Base-by-base conservation (phyloP, 2,888 invertebrate genomes). In the Cecidostiba fungosa region DNA sequence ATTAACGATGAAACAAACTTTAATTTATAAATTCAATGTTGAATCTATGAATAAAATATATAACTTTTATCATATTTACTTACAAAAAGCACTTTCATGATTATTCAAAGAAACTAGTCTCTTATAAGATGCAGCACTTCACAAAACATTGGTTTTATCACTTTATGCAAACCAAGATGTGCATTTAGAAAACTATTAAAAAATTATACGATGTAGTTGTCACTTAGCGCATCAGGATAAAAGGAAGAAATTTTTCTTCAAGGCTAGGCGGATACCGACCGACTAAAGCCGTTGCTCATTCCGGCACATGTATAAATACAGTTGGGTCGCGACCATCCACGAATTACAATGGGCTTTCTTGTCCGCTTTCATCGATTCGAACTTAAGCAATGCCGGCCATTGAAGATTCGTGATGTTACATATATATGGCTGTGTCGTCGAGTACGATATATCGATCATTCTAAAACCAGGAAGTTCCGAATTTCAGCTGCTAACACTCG, bases 281-380 rank as follows among this genome's bases (percentile, higher is more conserved):
- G 91, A 93, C 93, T 93, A 93, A 93, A 89, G 87, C 90, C 89
- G 77, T 89, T 89, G 88, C 89, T 90, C 91, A 92, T 91, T 91
- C 91, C 89, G 88, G 92, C 92, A 92, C 93, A 92, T 93, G 90
- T 93, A 93, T 93, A 93, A 93, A 92, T 93, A 93, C 92, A 92
- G 91, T 93, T 90, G 90, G 91, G 90, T 89, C 91, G 91, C 92
- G 93, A 93, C 93, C 90, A 91, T 92, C 87, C 91, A 91, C 90
- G 93, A 93, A 93, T 93, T 93, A 93, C 91, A 93, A 93, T 93
- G 91, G 92, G 93, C 93, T 93, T 93, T 93, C 93, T 93, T 93
- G 89, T 89, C 89, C 89, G 91, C 93, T 93, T 93, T 93, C 93
- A 91, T 93, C 93, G 92, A 91, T 92, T 86, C 89, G 88, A 87